These are phyloP conservation scores for Verasper variegatus DNA, from an alignment of 2,113 vertebrate genomes.

Conservation along the genomic window DNA sequence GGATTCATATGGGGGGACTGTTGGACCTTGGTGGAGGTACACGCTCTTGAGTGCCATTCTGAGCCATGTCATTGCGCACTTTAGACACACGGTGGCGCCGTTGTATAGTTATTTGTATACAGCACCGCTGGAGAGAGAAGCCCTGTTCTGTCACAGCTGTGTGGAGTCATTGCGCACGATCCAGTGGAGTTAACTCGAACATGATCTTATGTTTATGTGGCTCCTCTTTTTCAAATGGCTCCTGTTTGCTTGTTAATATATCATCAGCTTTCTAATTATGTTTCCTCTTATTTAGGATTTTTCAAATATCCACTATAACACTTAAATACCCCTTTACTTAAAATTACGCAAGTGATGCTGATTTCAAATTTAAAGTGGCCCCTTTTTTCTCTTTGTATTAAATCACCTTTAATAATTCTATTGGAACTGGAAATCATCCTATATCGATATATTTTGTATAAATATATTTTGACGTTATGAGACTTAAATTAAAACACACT, in stretches of 20 bases:
- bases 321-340: background rate
- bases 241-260: background rate
- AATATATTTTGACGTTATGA: background rate
- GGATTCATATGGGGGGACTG: too few relatives aligned
- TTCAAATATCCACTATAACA: background rate
- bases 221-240: background rate
- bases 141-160: background rate
- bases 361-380: background rate
- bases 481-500: background rate
- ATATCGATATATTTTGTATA: background rate
- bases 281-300: background rate
- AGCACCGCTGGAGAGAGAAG: background rate
- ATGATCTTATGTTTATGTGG: background rate
- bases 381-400: background rate
- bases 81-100: slow-evolving; percentile 49
- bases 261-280: background rate
- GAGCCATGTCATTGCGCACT: accelerated
- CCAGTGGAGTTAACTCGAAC: background rate
- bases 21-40: too few relatives aligned
- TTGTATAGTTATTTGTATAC: slow-evolving; percentile 24
- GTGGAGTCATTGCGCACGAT: background rate
- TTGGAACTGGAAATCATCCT: background rate
- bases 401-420: background rate
- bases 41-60: too few relatives aligned
- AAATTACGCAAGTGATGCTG: background rate